Evolutionary conservation across 2,888 invertebrate species (phyloP).

Genomic region (Zeuzera pyrina): DNA sequence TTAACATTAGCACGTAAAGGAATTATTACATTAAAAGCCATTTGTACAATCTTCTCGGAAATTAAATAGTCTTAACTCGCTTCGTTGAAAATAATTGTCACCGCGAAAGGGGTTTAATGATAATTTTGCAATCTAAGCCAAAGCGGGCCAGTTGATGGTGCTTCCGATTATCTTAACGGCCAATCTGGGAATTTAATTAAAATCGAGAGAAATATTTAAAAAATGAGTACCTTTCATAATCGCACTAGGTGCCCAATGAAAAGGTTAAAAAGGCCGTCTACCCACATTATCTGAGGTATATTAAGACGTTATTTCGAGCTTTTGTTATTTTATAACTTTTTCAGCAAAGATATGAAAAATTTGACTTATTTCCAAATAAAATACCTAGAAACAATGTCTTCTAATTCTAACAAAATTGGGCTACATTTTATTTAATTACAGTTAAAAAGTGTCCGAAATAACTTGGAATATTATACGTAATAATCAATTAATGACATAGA

Average conservation of each 20-base stretch:
- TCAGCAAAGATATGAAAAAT: no score
- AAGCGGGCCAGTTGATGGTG: constrained; percentile 25
- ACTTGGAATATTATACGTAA: no score
- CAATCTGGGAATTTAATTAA: constrained; percentile 49
- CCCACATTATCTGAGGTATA: not conserved
- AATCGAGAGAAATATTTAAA: constrained; percentile 32
- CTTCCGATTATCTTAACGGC: constrained; percentile 36
- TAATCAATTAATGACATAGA: no score
- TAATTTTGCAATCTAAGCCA: constrained; percentile 30
- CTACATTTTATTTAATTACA: no score
- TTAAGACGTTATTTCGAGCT: not conserved
- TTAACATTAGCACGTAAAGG: no score
- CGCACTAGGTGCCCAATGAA: constrained; percentile 18
- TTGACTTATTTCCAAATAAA: not conserved
- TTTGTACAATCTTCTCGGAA: constrained; percentile 8
- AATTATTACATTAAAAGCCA: not conserved
- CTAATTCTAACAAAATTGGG: no score
- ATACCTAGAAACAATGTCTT: no score
- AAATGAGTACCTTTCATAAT: constrained; percentile 28
- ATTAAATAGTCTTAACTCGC: constrained; percentile 15
- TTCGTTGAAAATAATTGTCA: constrained; percentile 26
- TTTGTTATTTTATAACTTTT: not conserved
- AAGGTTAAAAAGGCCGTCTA: not conserved
- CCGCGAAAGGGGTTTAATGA: constrained; percentile 29
- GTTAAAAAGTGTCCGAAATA: no score